phyloP scores from a whole-genome alignment of 2,888 invertebrate species.

The Lasioglossum pauxillum region DNA sequence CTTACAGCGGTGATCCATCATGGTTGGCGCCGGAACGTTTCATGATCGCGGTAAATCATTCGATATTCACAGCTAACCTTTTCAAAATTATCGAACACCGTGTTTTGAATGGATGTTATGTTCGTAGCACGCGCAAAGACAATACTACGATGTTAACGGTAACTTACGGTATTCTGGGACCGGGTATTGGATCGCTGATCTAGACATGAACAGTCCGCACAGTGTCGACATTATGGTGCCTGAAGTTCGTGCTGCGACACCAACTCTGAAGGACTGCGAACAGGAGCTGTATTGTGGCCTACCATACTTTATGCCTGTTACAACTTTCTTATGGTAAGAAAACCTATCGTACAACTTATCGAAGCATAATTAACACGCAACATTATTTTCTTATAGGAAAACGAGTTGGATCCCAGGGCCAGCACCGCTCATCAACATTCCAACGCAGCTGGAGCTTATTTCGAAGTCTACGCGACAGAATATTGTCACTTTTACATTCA shows the following conservation, averaged over 20 bases:
- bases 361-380: slow-evolving; percentile 3
- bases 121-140: slow-evolving; percentile 87
- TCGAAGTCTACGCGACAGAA: slow-evolving; percentile 82
- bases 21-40: slow-evolving; percentile 90
- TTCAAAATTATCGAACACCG: neutral
- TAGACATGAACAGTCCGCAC: slow-evolving; percentile 90
- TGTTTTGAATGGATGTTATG: slow-evolving; percentile 7
- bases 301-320: slow-evolving; percentile 92
- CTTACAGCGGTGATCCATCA: slow-evolving; percentile 88
- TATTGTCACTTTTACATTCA: slow-evolving; percentile 84
- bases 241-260: slow-evolving; percentile 85
- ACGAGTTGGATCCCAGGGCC: slow-evolving; percentile 88
- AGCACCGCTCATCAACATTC: slow-evolving; percentile 85
- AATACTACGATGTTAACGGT: slow-evolving; percentile 86
- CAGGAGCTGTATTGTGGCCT: slow-evolving; percentile 90
- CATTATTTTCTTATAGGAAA: slow-evolving; percentile 80
- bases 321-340: slow-evolving; percentile 87
- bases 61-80: neutral
- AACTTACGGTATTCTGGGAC: slow-evolving; percentile 85
- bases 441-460: slow-evolving; percentile 85
- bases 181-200: slow-evolving; percentile 90
- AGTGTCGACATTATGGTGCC: slow-evolving; percentile 86
- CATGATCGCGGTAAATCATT: slow-evolving; percentile 88
- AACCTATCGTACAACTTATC: neutral
- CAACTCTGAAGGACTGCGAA: slow-evolving; percentile 86